phyloP scores from a whole-genome alignment of 2,113 vertebrate species.

The Etia nguti region DNA sequence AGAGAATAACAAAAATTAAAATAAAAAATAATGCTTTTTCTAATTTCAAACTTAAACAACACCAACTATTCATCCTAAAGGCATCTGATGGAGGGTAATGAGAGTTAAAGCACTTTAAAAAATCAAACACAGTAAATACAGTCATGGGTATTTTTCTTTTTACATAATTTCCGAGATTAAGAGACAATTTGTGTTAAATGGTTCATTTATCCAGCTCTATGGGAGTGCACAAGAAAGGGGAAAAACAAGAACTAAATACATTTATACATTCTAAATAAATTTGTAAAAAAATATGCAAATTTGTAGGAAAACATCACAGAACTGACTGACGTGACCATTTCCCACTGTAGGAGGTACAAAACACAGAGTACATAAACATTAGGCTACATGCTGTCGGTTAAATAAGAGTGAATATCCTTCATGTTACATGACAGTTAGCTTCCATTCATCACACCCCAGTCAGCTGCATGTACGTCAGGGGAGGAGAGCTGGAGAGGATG shows the following conservation, averaged over 20 bases:
- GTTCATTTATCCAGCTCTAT: neutral
- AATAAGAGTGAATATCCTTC: neutral
- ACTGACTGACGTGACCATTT: neutral
- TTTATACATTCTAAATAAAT: neutral
- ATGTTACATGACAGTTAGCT: neutral
- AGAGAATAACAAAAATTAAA: neutral
- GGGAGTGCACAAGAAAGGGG: neutral
- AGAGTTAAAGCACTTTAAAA: neutral
- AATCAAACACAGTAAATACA: neutral
- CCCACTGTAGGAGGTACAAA: constrained; percentile 17
- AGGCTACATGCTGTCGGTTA: constrained; percentile 43
- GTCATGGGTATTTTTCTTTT: neutral
- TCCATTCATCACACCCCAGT: neutral
- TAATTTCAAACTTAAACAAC: neutral
- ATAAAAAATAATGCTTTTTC: neutral
- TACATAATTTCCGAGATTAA: neutral
- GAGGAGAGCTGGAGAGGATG: neutral
- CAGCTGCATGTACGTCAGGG: neutral
- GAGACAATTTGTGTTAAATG: neutral
- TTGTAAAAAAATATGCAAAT: neutral
- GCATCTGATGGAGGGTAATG: neutral
- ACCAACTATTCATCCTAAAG: neutral
- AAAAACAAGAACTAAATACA: constrained; percentile 7
- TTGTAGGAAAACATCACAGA: neutral
- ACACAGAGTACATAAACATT: constrained; percentile 23